Evolutionary conservation across 1,140 invertebrate species (phyloP), one percentile per base, ranked within the genome.

Genomic region (Procambarus clarkii): DNA sequence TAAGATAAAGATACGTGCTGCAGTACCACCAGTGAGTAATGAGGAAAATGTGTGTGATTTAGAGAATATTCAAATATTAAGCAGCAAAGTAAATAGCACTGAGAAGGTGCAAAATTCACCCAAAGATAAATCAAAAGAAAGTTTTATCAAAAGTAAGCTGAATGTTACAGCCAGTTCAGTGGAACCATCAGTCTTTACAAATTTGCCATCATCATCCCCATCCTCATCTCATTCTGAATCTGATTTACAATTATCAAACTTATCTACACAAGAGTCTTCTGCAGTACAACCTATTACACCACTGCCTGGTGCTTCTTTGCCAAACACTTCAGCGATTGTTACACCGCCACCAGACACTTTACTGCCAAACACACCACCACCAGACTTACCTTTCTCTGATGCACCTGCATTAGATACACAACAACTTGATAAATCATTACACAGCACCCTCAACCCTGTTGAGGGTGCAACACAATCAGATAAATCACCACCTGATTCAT

Each of bases 1-100:
- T 15, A 91, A 91, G n/a, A 91, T 86, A 2, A 91, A 91, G 44
- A 91, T 91, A 44, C 54, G 78, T 9, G 21, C 76, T 60, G 76
- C 86, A 79, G 44, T 77, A 50, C 74, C 76, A 60, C 74, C 77
- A 69, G 21, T 15, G 54, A 4, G 9, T 18, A 34, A 34, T 34
- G 8, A 64, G 4, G 60, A 79, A 69, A 46, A 50, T 15, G 21
- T 24, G 50, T 34, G 15, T 34, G 34, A 74, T 21, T 24, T 74
- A 34, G 69, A 74, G n/a, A 74, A 34, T 34, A 34, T 74, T 24
- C n/a, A 74, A 9, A 3, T 34, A 21, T n/a, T 1, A 7, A 74
- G 3, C 21, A 34, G 21, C 7, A 74, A 74, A 34, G n/a, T 5
- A 1, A 34, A 74, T 2, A 3, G 34, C 69, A 34, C 7, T 15